Percentiles rank a stretch among this genome's conserved stretches.
phyloP scores from a whole-genome alignment of 2,888 invertebrate species.

The Polymixis flavicincta region DNA sequence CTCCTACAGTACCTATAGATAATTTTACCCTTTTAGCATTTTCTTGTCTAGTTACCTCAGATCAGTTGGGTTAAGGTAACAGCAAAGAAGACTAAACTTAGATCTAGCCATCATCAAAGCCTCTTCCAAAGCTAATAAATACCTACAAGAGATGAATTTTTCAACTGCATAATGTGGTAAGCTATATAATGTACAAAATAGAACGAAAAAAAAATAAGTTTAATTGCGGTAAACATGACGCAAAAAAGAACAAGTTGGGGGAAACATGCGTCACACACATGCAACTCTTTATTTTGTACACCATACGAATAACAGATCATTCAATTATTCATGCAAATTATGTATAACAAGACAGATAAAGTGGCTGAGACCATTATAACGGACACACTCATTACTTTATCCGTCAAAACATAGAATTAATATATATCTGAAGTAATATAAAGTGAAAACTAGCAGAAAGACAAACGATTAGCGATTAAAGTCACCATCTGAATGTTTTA shows the following conservation, averaged over 20 bases:
- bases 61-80: background rate
- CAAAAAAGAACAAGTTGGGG: too few relatives aligned
- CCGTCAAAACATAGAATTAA: constrained; percentile 28
- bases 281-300: too few relatives aligned
- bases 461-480: constrained; percentile 17
- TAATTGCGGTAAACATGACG: too few relatives aligned
- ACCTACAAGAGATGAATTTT: background rate
- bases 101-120: background rate
- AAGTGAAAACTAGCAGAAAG: constrained; percentile 10
- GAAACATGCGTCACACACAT: too few relatives aligned
- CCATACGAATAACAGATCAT: too few relatives aligned
- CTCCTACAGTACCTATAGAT: background rate
- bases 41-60: too few relatives aligned
- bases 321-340: constrained; percentile 29
- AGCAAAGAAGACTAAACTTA: background rate
- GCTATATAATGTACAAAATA: background rate
- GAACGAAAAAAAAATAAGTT: too few relatives aligned
- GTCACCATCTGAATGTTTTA: constrained; percentile 13
- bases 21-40: background rate
- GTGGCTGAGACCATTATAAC: constrained; percentile 35
- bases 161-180: background rate
- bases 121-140: background rate
- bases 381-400: constrained; percentile 34
- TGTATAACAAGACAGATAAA: constrained; percentile 28
- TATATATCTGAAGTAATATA: constrained; percentile 5